Base-by-base conservation (phyloP, 2,888 invertebrate species). In the Cyclophora albipunctata region DNA sequence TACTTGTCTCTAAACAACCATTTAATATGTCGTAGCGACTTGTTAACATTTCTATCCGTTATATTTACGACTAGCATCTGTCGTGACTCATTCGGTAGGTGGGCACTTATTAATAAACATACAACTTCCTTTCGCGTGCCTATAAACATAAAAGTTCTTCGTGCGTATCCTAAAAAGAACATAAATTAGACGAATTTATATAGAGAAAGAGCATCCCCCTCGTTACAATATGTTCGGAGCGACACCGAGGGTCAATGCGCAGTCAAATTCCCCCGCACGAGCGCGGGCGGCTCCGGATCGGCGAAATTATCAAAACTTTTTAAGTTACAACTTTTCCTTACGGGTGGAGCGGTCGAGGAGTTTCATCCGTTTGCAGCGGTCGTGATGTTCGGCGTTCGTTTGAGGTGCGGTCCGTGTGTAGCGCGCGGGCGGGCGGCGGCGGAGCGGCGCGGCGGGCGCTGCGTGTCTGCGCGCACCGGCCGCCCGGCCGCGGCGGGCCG, bases 121-220 rank as follows among this genome's bases (percentile, higher is more conserved):
- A 78, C 69, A 74, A 84, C 82, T 85, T 86, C 84, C 85, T 85
- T 82, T 86, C 67, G 87, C 87, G 87, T 87, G 87, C 73, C 68
- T 67, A 72, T 66, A 67, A 71, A 81, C 84, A 87, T 87, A 86
- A 87, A 88, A 87, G 73, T 82, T 84, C 71, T 78, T 81, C 84
- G 76, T 86, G 86, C 84, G 84, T 86, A 84, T 80, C 81, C 80
- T 74, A 78, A 84, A 80, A 75, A 81, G 84, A 84, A 82, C 85
- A 85, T 87, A 87, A 88, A 86, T 87, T 86, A 84, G 78, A 80
- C 78, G 80, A 85, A 88, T 84, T 84, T 82, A 86, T 82, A 82
- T 80, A 79, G 74, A 82, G 78, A 82, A 78, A 83, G 80, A 80
- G 73, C 79, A 84, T 86, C 86, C 87, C 83, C 88, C 83, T 81